A percentile compares a stretch with the other conserved stretches of the same genome.
Conservation (phyloP, 2,113 vertebrate genomes). For the Larimichthys polyactis region DNA sequence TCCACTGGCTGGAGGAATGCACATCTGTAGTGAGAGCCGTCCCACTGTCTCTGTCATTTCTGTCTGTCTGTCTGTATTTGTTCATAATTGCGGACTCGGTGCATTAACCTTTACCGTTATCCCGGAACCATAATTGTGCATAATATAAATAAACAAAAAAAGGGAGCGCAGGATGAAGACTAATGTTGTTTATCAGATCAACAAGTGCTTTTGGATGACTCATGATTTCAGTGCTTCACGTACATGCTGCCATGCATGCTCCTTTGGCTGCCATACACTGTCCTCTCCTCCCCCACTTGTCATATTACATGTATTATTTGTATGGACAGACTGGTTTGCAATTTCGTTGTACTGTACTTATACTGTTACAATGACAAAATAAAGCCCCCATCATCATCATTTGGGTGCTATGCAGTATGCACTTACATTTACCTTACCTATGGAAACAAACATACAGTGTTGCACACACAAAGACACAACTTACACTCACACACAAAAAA, state of each 20-base stretch:
- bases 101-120: slow-evolving; percentile 11
- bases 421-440: too few species aligned
- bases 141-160: slow-evolving; percentile 43
- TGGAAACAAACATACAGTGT: neutral
- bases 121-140: slow-evolving; percentile 10
- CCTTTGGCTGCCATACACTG: slow-evolving; percentile 2
- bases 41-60: slow-evolving; percentile 39
- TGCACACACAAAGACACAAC: neutral
- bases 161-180: slow-evolving; percentile 23
- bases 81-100: neutral
- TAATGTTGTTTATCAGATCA: slow-evolving; percentile 54
- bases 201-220: slow-evolving; percentile 56
- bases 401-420: neutral
- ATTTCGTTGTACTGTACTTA: too few species aligned
- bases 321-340: too few species aligned
- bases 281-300: too few species aligned
- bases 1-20: slow-evolving; percentile 70
- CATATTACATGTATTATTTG: too few species aligned
- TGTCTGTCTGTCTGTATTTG: slow-evolving; percentile 13
- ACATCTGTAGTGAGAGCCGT: slow-evolving; percentile 70
- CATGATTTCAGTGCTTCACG: slow-evolving; percentile 24
- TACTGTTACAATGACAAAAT: too few species aligned
- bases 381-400: too few species aligned
- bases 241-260: slow-evolving; percentile 26
- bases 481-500: neutral